Base-by-base conservation (phyloP, 2,113 vertebrate species). In the Gadus chalcogrammus region DNA sequence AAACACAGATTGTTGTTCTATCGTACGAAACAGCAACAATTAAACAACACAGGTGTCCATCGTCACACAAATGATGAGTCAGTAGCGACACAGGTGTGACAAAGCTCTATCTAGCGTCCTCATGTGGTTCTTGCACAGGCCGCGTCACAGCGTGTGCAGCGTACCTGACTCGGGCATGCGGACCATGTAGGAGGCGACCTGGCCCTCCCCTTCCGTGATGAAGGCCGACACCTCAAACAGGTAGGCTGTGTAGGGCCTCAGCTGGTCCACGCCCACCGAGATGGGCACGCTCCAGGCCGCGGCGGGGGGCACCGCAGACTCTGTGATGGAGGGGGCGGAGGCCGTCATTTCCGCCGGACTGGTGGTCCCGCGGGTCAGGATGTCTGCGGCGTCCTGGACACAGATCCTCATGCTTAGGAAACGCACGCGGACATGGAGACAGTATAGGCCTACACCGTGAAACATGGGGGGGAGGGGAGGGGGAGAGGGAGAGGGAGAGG, bases 191-290 rank as follows among this genome's bases (percentile, higher is more conserved):
- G 96, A 97, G 69, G 95, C 94, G 65, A 96, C 92, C 83, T 98
- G 97, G 35, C 97, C 97, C 75, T 96, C 94, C 52, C 91, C 91
- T 67, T 97, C 97, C 1, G 91, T 95, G 64, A 95, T 98, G 76
- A 96, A 94, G 62, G 95, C 96, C n/a, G 96, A 99, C 70, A 98
- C 97, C 86, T 99, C 97, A 75, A 98, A 98, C 9, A 99, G 91
- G 48, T 99, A 99, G 0, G 97, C 93, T 0, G 95, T 97, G 42
- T 96, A 97, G 24, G 97, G 93, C 64, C 91, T 93, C 70, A 99
- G 90, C 76, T 93, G 92, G 65, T 93, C 93, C 73, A 98, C 87
- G 60, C 93, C 89, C 64, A 96, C 94, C 28, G 93, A 96, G 78
- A 98, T 96, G 1, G 96, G 94, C 61, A 97, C 92, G 24, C 87